These are phyloP conservation scores for Sigmodon hispidus DNA, from an alignment of 2,113 vertebrate species.

Conservation along the genomic window DNA sequence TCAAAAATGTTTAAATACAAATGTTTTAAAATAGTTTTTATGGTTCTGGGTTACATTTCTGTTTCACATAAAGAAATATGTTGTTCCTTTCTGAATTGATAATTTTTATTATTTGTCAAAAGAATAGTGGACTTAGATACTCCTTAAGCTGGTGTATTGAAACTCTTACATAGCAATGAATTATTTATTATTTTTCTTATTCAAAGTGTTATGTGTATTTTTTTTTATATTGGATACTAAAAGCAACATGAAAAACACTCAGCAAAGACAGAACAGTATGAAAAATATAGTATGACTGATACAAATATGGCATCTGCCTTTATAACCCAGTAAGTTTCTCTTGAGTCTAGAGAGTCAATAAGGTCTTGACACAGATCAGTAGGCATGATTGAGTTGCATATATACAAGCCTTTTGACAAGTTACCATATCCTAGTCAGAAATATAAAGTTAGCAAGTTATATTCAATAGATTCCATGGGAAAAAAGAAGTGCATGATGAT, in stretches of 20 bases:
- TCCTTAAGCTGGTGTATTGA: neutral
- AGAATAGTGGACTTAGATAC: neutral
- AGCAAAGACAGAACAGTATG: neutral
- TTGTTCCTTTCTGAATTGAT: neutral
- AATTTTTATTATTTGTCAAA: neutral
- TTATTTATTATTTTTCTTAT: neutral
- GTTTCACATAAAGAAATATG: conserved; percentile 14
- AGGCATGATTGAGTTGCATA: conserved; percentile 62
- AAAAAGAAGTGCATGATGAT: neutral
- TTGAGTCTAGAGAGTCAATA: conserved; percentile 39
- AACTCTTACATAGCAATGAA: conserved; percentile 46
- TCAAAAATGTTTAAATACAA: neutral
- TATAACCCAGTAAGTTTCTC: conserved; percentile 73
- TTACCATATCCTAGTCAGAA: conserved; percentile 47
- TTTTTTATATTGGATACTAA: conserved; percentile 43
- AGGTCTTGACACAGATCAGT: conserved; percentile 69
- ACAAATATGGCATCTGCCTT: conserved; percentile 54
- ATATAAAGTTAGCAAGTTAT: conserved; percentile 69
- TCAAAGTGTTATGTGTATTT: too few relatives aligned
- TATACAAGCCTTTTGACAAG: conserved; percentile 71
- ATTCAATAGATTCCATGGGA: neutral
- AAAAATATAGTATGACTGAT: conserved; percentile 5
- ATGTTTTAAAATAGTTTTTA: neutral
- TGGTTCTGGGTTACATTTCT: neutral
- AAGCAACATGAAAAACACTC: conserved; percentile 52